These are phyloP conservation scores for Thecocarcelia acutangulata DNA, from an alignment of 2,888 invertebrate species.

Conservation along the genomic window DNA sequence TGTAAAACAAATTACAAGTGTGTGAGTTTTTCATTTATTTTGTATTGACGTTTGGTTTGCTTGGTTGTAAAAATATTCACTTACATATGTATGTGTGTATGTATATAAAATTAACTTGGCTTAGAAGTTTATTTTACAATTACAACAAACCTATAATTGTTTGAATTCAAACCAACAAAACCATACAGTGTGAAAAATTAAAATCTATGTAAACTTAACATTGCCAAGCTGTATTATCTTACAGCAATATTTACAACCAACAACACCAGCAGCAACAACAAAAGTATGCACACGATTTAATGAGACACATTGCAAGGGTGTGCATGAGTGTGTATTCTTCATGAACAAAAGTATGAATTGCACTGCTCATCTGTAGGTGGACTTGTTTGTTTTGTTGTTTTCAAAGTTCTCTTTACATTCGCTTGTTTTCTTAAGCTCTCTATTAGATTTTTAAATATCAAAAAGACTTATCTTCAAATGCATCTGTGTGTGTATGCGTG, in stretches of 20 bases:
- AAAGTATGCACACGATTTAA: neutral
- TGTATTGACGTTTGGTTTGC: slow-evolving; percentile 5
- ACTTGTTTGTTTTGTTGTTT: slow-evolving; percentile 49
- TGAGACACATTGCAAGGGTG: neutral
- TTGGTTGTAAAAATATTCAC: neutral
- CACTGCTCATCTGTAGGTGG: slow-evolving; percentile 49
- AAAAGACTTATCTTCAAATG: neutral
- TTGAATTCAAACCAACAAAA: slow-evolving; percentile 35
- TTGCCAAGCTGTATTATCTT: slow-evolving; percentile 60
- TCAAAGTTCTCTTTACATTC: neutral
- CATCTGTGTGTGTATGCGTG: neutral
- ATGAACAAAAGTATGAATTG: neutral
- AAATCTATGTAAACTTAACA: slow-evolving; percentile 47
- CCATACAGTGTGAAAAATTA: slow-evolving; percentile 31
- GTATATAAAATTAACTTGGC: slow-evolving; percentile 45
- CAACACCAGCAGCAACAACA: slow-evolving; percentile 22
- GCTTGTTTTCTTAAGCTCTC: slow-evolving; percentile 6
- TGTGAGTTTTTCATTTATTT: slow-evolving; percentile 3
- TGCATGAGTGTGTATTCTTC: slow-evolving; percentile 3
- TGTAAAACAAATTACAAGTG: slow-evolving; percentile 13
- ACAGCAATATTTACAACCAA: slow-evolving; percentile 28
- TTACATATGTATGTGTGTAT: too few species aligned
- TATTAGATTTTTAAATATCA: neutral
- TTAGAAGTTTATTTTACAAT: slow-evolving; percentile 61
- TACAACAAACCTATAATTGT: slow-evolving; percentile 29